Evolutionary conservation across 2,888 invertebrate genomes (phyloP).

Genomic region (Drosophila monieri): DNA sequence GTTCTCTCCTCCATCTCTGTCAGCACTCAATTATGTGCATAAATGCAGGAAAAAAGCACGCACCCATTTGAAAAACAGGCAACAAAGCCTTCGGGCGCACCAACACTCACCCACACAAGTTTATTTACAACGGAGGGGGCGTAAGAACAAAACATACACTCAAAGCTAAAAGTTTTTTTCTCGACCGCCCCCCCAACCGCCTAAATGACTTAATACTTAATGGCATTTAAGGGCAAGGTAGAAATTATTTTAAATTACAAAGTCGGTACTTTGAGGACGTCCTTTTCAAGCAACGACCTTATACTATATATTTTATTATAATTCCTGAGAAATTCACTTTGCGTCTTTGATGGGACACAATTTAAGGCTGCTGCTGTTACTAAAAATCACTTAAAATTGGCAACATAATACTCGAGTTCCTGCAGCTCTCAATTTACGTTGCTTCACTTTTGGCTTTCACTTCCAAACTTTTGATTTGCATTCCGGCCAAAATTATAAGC

Average conservation of each 20-base stretch:
- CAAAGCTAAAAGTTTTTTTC: conserved; percentile 48
- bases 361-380: conserved; percentile 57
- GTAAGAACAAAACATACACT: conserved; percentile 23
- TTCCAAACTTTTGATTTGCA: conserved; percentile 57
- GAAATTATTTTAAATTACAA: conserved; percentile 67
- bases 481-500: conserved; percentile 51
- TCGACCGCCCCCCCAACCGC: conserved; percentile 20
- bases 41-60: conserved; percentile 54
- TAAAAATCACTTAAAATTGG: conserved; percentile 74
- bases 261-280: conserved; percentile 36
- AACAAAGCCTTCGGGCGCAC: conserved; percentile 34
- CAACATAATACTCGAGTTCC: conserved; percentile 60
- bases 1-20: conserved; percentile 27
- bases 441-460: conserved; percentile 15
- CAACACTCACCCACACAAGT: conserved; percentile 18
- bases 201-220: conserved; percentile 75
- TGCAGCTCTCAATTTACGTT: background rate
- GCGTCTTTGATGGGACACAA: conserved; percentile 24
- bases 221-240: conserved; percentile 66
- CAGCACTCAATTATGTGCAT: conserved; percentile 68
- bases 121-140: background rate
- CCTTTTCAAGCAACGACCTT: conserved; percentile 55
- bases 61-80: conserved; percentile 17
- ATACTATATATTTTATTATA: conserved; percentile 55
- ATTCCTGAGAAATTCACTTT: conserved; percentile 23